A percentile compares a stretch with the other conserved stretches of the same genome.
These are phyloP conservation scores for Hestina assimilis DNA, from an alignment of 1,140 invertebrate species.

Conservation along the genomic window DNA sequence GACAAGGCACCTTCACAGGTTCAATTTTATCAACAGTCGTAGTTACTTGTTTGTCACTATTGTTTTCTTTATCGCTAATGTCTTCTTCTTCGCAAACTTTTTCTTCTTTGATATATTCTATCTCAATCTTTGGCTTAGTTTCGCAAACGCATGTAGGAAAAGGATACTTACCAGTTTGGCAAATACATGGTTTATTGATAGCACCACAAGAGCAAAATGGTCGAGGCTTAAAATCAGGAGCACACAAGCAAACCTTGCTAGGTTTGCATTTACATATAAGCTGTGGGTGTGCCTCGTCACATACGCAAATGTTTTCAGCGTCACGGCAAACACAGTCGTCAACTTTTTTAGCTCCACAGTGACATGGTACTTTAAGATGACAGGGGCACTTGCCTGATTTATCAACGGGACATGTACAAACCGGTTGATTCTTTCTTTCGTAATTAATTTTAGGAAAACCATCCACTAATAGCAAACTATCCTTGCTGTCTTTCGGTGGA, in stretches of 20 bases:
- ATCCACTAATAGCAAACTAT: conserved; percentile 53
- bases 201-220: conserved; percentile 50
- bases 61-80: conserved; percentile 13
- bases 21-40: no score
- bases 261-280: conserved; percentile 46
- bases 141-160: conserved; percentile 50
- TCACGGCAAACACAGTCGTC: conserved; percentile 47
- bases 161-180: conserved; percentile 46
- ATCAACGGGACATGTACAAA: conserved; percentile 52
- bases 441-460: conserved; percentile 63
- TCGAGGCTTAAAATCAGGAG: conserved; percentile 40
- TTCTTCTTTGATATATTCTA: conserved; percentile 9
- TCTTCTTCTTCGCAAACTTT: conserved; percentile 19
- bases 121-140: conserved; percentile 36
- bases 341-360: conserved; percentile 48
- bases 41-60: conserved; percentile 10
- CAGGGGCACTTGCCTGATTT: conserved; percentile 55
- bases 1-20: conserved; percentile 40
- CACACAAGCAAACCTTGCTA: conserved; percentile 49
- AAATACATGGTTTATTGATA: conserved; percentile 56
- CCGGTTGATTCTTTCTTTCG: conserved; percentile 19
- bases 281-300: conserved; percentile 40
- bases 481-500: conserved; percentile 38
- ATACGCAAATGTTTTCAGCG: conserved; percentile 54
- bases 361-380: conserved; percentile 48